Evolutionary conservation across 2,797 vertebrate species (phyloP).

Genomic region (Takifugu ocellatus): DNA sequence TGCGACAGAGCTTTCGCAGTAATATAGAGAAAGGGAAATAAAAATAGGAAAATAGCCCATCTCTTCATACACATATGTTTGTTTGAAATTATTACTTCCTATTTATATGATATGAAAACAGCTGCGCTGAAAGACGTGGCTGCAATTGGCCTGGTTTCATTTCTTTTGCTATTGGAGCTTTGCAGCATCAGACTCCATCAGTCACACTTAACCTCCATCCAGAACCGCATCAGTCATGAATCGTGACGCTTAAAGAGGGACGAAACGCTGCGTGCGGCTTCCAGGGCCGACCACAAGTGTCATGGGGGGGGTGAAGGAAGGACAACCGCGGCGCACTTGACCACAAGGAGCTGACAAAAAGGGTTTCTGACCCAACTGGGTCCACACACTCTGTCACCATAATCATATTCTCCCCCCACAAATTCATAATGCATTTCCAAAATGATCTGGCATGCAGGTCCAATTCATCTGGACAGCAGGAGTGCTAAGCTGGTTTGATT

Average conservation of each 20-base stretch:
- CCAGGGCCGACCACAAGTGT: constrained; percentile 4
- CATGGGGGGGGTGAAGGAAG: not conserved
- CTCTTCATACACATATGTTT: not conserved
- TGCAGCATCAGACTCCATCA: constrained; percentile 32
- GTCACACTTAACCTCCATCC: constrained; percentile 30
- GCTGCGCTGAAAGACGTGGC: not conserved
- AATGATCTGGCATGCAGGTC: constrained; percentile 24
- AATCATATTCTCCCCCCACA: constrained; percentile 12
- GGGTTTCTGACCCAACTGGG: constrained; percentile 28
- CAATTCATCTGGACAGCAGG: constrained; percentile 42
- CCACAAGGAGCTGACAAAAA: constrained; percentile 10
- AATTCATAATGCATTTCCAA: constrained; percentile 31
- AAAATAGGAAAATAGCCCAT: not conserved
- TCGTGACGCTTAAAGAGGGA: constrained; percentile 37
- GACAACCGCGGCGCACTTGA: constrained; percentile 4
- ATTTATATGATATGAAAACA: constrained; percentile 9
- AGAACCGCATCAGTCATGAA: constrained; percentile 40
- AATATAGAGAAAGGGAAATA: not conserved
- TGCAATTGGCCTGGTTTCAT: constrained; percentile 32
- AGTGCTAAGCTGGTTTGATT: constrained; percentile 11
- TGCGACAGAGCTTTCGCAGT: too few species aligned
- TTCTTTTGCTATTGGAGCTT: constrained; percentile 28
- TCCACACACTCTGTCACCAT: constrained; percentile 1
- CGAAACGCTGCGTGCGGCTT: constrained; percentile 7
- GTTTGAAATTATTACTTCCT: not conserved